Conservation (phyloP, 2,797 vertebrate species). For the Myotis vivesi region DNA sequence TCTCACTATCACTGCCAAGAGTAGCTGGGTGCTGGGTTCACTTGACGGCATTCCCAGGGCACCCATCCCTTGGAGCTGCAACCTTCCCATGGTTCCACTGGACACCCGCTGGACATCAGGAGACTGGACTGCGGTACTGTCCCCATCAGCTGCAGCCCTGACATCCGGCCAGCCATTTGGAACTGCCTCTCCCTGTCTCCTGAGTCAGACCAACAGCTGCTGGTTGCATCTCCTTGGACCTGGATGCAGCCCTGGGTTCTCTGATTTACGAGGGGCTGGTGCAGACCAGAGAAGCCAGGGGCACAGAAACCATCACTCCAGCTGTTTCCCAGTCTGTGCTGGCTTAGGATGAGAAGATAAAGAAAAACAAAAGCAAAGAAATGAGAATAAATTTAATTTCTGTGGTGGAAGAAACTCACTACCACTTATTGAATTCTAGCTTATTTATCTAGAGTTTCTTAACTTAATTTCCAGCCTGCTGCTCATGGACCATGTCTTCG, state of each 20-base stretch:
- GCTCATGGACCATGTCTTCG: background rate
- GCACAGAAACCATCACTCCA: fast-evolving
- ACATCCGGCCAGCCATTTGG: background rate
- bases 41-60: fast-evolving
- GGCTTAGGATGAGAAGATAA: background rate
- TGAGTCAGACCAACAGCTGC: background rate
- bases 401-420: background rate
- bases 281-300: background rate
- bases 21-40: background rate
- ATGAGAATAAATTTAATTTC: background rate
- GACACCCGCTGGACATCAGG: fast-evolving
- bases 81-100: fast-evolving
- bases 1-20: background rate
- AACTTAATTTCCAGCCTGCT: conserved; percentile 23
- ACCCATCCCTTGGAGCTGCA: background rate
- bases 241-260: fast-evolving
- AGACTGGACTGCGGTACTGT: background rate
- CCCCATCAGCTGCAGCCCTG: background rate
- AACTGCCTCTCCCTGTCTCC: background rate
- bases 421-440: background rate
- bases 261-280: background rate
- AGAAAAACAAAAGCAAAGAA: background rate
- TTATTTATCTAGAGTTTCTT: conserved; percentile 3
- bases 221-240: background rate
- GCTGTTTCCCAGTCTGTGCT: background rate